phyloP scores from a whole-genome alignment of 2,113 vertebrate genomes.

The Ctenomys sociabilis region DNA sequence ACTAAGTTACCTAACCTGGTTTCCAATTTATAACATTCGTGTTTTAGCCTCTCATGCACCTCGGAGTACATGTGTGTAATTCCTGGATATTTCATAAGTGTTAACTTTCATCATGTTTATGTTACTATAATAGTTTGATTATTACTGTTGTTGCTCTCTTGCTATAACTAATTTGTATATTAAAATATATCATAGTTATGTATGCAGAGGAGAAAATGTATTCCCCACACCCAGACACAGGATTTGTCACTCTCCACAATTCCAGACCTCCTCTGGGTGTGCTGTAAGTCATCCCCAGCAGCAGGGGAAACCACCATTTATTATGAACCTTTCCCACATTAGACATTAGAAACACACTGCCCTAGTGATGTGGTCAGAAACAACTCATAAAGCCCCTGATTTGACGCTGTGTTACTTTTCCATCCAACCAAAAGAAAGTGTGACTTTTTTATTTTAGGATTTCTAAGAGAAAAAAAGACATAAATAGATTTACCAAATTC shows the following conservation, averaged over 20 bases:
- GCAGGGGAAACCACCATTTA: background rate
- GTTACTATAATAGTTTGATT: background rate
- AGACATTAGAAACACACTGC: background rate
- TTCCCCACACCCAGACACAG: too few relatives aligned
- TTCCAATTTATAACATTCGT: background rate
- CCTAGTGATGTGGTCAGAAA: conserved; percentile 13
- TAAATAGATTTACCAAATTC: background rate
- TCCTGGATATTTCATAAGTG: background rate
- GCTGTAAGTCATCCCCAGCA: background rate
- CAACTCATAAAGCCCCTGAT: background rate
- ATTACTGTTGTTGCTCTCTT: background rate
- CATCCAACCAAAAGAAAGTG: background rate
- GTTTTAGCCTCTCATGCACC: background rate
- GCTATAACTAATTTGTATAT: background rate
- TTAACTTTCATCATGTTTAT: background rate
- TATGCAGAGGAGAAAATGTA: background rate
- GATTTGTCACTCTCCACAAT: background rate
- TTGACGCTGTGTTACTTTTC: background rate
- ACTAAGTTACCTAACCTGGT: background rate
- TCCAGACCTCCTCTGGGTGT: background rate
- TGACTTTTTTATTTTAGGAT: conserved; percentile 14
- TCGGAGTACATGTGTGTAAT: background rate
- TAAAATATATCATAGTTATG: background rate
- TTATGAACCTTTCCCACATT: background rate
- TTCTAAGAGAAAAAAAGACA: background rate